Percentiles rank a stretch among this genome's conserved stretches.
These are phyloP conservation scores for Drosophila nikananu DNA, from an alignment of 1,140 invertebrate species.

Conservation along the genomic window DNA sequence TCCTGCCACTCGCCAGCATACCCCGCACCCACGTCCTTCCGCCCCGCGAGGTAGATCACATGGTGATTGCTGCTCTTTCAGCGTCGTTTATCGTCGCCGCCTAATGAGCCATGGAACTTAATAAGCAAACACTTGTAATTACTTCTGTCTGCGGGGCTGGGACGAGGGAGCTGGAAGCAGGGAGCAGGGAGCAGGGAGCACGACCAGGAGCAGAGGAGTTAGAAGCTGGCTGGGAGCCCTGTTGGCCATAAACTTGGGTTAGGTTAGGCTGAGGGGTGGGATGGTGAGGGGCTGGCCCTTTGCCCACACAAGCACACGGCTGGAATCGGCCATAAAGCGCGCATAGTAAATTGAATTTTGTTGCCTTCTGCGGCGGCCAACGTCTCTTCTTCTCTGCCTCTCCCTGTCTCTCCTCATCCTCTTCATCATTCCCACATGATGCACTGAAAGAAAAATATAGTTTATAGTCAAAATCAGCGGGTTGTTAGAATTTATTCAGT, in stretches of 20 bases:
- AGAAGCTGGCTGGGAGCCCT: not conserved
- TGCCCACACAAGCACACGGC: conserved; percentile 37
- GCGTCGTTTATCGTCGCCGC: conserved; percentile 72
- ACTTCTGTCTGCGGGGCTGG: conserved; percentile 52
- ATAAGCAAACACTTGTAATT: conserved; percentile 83
- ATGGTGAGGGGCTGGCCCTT: not conserved
- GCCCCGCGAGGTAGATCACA: conserved; percentile 32
- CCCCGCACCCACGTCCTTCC: not conserved
- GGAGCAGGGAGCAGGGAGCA: not conserved
- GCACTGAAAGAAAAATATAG: conserved; percentile 13
- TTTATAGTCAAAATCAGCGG: not conserved
- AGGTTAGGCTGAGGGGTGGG: not conserved
- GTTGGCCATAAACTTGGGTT: conserved; percentile 12
- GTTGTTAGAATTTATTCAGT: no score
- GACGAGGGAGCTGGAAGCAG: not conserved
- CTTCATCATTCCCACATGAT: not conserved
- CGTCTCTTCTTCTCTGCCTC: not conserved
- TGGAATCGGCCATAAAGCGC: conserved; percentile 75
- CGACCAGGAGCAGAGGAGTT: not conserved
- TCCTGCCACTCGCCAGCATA: conserved; percentile 7
- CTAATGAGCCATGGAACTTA: conserved; percentile 83
- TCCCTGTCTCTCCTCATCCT: not conserved
- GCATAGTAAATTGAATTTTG: conserved; percentile 83
- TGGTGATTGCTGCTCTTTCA: conserved; percentile 59
- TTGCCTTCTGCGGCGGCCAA: conserved; percentile 73